Conservation (phyloP, 2,797 vertebrate genomes). For the Acanthurus leucopareius region DNA sequence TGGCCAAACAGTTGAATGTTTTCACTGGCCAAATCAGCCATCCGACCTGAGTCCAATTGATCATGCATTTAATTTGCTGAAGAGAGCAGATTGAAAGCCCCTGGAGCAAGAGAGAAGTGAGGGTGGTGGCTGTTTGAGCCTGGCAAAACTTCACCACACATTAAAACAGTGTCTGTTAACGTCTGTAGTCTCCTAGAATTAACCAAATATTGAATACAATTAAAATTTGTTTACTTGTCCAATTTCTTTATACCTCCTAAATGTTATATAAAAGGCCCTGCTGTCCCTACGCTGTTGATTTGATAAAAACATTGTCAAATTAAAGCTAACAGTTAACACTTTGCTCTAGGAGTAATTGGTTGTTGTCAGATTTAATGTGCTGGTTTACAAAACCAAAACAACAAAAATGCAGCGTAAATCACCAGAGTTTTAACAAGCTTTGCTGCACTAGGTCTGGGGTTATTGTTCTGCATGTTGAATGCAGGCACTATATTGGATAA, state of each 20-base stretch:
- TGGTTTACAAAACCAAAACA: not conserved
- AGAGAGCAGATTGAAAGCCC: conserved; percentile 5
- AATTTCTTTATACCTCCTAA: not conserved
- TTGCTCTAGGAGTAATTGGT: not conserved
- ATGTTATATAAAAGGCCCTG: not conserved
- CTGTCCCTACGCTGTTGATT: not conserved
- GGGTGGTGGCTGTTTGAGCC: conserved; percentile 1
- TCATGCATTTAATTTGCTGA: conserved; percentile 30
- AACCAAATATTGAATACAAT: not conserved
- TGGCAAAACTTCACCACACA: conserved; percentile 17
- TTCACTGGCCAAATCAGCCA: conserved; percentile 16
- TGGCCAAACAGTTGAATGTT: conserved; percentile 2
- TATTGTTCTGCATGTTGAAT: conserved; percentile 11
- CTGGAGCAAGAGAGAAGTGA: conserved; percentile 10
- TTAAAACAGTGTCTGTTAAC: conserved; percentile 9
- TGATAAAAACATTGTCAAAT: conserved; percentile 4
- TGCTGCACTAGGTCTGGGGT: not conserved
- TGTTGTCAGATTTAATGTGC: conserved; percentile 12
- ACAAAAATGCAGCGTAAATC: not conserved
- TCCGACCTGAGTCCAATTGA: conserved; percentile 5
- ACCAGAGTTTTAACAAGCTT: conserved; percentile 1
- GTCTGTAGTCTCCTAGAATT: not conserved
- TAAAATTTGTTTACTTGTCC: conserved; percentile 11
- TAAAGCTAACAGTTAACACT: conserved; percentile 9
- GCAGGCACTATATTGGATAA: conserved; percentile 6